These are phyloP conservation scores for Drosophila nigritarsus DNA, from an alignment of 2,888 invertebrate genomes.

Conservation along the genomic window DNA sequence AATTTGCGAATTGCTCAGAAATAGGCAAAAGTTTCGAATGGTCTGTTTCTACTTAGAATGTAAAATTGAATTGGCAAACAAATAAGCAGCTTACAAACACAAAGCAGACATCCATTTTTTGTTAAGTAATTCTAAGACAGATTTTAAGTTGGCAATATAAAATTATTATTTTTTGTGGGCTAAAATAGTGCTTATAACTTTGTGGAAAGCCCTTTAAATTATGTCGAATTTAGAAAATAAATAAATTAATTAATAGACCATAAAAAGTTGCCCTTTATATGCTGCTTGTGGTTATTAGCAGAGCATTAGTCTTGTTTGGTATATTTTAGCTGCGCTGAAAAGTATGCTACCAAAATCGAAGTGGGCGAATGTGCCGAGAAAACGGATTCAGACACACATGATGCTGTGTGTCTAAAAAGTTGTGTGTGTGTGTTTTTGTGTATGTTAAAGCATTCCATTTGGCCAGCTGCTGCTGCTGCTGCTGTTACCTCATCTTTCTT, in stretches of 20 bases:
- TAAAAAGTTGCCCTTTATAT: not conserved
- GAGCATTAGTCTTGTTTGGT: not conserved
- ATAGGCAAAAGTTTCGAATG: not conserved
- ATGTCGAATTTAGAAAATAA: not conserved
- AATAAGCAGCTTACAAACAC: not conserved
- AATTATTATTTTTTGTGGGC: not conserved
- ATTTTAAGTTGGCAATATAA: not conserved
- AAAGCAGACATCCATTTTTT: not conserved
- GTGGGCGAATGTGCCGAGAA: conserved; percentile 43
- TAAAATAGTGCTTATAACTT: not conserved
- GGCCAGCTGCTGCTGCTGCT: conserved; percentile 48
- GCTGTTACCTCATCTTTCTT: conserved; percentile 78
- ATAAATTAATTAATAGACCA: not conserved
- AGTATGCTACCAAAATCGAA: conserved; percentile 19
- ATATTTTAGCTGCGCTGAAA: conserved; percentile 2
- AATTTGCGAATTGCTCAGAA: not conserved
- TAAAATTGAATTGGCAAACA: not conserved
- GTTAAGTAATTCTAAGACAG: not conserved
- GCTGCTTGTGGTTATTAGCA: not conserved
- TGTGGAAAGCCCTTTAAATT: not conserved
- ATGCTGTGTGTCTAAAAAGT: not conserved
- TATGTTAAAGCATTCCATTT: conserved; percentile 62
- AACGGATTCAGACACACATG: conserved; percentile 30
- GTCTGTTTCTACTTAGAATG: not conserved
- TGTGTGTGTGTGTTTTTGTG: conserved; percentile 27